phyloP scores from a whole-genome alignment of 2,888 invertebrate genomes.

The Spatulosminthurus flaviceps region DNA sequence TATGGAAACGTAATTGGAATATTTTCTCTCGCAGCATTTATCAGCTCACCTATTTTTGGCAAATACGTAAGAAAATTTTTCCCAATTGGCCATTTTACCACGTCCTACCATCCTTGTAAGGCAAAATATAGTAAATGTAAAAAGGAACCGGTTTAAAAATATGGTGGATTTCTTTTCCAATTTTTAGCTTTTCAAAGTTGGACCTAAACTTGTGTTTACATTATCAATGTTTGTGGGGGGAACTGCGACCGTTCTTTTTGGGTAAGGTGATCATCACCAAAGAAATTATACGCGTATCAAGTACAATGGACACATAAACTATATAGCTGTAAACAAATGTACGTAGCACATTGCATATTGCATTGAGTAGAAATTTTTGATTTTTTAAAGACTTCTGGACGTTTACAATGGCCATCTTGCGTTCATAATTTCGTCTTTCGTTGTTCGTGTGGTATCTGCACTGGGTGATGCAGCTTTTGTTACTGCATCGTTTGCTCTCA shows the following conservation, averaged over 20 bases:
- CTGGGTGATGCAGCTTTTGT: background rate
- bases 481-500: background rate
- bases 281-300: too few species aligned
- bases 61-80: background rate
- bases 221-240: conserved; percentile 85
- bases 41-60: background rate
- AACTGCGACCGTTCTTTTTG: conserved; percentile 82
- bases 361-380: too few species aligned
- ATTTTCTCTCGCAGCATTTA: background rate
- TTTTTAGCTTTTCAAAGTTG: conserved; percentile 75
- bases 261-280: conserved; percentile 70
- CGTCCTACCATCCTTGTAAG: too few species aligned
- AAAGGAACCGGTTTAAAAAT: too few species aligned
- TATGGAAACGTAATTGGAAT: background rate
- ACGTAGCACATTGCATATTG: too few species aligned
- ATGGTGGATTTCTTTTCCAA: background rate
- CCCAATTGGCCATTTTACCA: too few species aligned
- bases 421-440: background rate
- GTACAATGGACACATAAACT: too few species aligned
- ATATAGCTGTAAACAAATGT: too few species aligned
- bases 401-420: background rate
- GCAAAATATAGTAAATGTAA: too few species aligned
- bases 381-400: background rate
- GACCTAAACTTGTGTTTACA: conserved; percentile 83
- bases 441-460: background rate